Percentiles rank a stretch among this genome's conserved stretches.
These are phyloP conservation scores for Eumacrocentrus americanus DNA, from an alignment of 2,888 invertebrate species.

Conservation along the genomic window DNA sequence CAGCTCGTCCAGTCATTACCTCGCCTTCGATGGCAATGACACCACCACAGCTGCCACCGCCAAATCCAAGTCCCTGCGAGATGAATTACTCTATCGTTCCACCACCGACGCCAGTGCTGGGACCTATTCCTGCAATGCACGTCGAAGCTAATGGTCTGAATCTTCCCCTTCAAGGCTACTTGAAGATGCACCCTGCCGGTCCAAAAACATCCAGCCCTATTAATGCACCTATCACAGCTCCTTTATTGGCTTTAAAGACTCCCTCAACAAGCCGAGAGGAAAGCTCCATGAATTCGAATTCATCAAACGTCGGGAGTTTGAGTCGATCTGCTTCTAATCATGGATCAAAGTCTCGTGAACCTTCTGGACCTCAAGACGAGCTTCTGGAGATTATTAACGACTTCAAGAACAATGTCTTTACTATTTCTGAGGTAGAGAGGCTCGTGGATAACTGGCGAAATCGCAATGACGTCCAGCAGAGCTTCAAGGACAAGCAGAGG, in stretches of 20 bases:
- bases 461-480: conserved; percentile 85
- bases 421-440: conserved; percentile 83
- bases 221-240: conserved; percentile 24
- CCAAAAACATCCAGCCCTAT: conserved; percentile 31
- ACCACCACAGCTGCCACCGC: conserved; percentile 44
- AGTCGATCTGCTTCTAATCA: conserved; percentile 40
- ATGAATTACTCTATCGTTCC: conserved; percentile 52
- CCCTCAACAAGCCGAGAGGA: conserved; percentile 26
- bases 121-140: conserved; percentile 29
- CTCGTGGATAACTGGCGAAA: conserved; percentile 87
- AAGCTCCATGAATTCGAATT: conserved; percentile 23
- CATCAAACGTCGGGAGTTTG: conserved; percentile 27
- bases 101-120: conserved; percentile 46
- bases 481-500: conserved; percentile 83
- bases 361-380: conserved; percentile 70
- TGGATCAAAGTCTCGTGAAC: conserved; percentile 48
- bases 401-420: conserved; percentile 87
- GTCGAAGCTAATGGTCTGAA: conserved; percentile 46
- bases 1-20: conserved; percentile 61
- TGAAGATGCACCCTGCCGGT: conserved; percentile 62
- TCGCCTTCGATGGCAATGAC: conserved; percentile 40
- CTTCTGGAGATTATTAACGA: conserved; percentile 86
- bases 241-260: conserved; percentile 31
- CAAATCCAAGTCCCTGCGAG: conserved; percentile 43
- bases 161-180: conserved; percentile 58